Conservation (phyloP, 1,140 invertebrate genomes). For the Lepeophtheirus salmonis region DNA sequence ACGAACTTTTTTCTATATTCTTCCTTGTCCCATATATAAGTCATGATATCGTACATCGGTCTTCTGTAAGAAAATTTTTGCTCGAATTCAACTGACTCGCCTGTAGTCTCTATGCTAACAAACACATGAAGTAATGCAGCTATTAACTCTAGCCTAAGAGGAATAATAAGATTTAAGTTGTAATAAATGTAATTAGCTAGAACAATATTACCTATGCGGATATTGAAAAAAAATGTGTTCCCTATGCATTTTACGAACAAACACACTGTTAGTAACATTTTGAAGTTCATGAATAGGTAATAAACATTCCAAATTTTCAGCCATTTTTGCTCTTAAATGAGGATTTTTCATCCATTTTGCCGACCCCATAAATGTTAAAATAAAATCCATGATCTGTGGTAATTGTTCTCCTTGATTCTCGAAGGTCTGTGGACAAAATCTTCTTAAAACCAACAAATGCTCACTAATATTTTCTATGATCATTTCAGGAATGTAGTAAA, state of each 20-base stretch:
- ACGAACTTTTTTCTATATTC: conserved; percentile 54
- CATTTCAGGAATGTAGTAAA: conserved; percentile 66
- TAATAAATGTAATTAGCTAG: conserved; percentile 10
- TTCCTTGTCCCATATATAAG: conserved; percentile 67
- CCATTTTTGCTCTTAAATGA: conserved; percentile 68
- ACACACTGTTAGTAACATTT: conserved; percentile 20
- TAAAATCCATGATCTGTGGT: conserved; percentile 46
- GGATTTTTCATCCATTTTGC: conserved; percentile 66
- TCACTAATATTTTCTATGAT: conserved; percentile 68
- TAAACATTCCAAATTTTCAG: conserved; percentile 65
- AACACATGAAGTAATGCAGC: conserved; percentile 66
- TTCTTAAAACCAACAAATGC: conserved; percentile 49
- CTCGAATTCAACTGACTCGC: conserved; percentile 83
- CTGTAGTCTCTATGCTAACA: conserved; percentile 91
- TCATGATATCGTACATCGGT: conserved; percentile 65
- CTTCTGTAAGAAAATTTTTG: conserved; percentile 90
- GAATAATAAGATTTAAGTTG: conserved; percentile 14
- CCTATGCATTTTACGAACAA: conserved; percentile 32
- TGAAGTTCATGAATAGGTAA: conserved; percentile 41
- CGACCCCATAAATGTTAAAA: conserved; percentile 49
- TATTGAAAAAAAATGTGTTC: conserved; percentile 57
- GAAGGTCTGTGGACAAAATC: conserved; percentile 41
- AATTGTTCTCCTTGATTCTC: conserved; percentile 39
- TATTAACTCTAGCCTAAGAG: conserved; percentile 38
- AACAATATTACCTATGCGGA: conserved; percentile 43